These are phyloP conservation scores for Leptarthrus brevirostris DNA, from an alignment of 2,888 invertebrate species.

Conservation along the genomic window DNA sequence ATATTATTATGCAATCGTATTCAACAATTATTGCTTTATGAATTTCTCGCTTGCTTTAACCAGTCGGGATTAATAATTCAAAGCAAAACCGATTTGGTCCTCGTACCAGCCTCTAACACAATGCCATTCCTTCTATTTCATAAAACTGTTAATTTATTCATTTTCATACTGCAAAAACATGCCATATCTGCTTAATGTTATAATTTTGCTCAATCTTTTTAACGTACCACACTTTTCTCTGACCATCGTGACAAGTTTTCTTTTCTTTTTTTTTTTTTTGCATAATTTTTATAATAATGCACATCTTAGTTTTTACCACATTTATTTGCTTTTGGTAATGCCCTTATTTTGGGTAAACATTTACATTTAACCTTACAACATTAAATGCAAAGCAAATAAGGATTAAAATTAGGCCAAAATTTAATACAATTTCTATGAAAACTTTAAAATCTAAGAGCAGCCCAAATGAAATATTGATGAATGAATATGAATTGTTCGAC, in stretches of 20 bases:
- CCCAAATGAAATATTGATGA: slow-evolving; percentile 34
- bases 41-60: not conserved
- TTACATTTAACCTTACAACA: not conserved
- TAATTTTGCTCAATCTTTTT: not conserved
- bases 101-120: slow-evolving; percentile 63
- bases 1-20: slow-evolving; percentile 21
- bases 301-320: not conserved
- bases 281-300: too few species aligned
- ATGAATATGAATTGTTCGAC: not conserved
- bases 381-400: not conserved
- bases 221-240: slow-evolving; percentile 35
- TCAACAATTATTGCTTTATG: slow-evolving; percentile 13
- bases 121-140: slow-evolving; percentile 55
- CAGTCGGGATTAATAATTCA: not conserved
- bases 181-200: too few species aligned
- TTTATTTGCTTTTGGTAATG: not conserved
- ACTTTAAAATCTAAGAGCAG: slow-evolving; percentile 41
- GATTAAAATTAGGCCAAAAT: slow-evolving; percentile 26
- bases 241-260: not conserved
- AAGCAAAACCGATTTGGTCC: slow-evolving; percentile 62
- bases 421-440: not conserved
- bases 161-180: slow-evolving; percentile 21
- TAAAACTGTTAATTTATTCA: not conserved
- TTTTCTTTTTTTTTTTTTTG: not conserved
- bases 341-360: not conserved